These are phyloP conservation scores for Atrichornis clamosus DNA, from an alignment of 2,113 vertebrate species.

Conservation along the genomic window DNA sequence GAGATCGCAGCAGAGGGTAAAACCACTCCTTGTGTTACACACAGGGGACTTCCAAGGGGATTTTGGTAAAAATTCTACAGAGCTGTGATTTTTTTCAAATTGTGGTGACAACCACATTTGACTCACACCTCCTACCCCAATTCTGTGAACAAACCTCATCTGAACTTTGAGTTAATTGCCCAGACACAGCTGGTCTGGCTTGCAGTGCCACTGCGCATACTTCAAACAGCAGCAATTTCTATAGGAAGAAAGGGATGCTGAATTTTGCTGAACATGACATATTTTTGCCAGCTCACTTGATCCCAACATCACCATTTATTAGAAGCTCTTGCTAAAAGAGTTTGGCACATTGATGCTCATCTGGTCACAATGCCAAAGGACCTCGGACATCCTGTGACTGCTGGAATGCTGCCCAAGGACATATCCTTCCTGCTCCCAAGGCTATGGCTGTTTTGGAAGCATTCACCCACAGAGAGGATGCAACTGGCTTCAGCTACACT, in stretches of 20 bases:
- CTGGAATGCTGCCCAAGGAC: neutral
- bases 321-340: neutral
- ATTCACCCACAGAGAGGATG: neutral
- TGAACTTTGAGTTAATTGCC: neutral
- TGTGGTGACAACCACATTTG: neutral
- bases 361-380: neutral
- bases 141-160: slow-evolving; percentile 9
- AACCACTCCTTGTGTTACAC: neutral
- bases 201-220: neutral
- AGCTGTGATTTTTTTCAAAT: neutral
- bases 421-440: neutral
- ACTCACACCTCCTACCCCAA: neutral
- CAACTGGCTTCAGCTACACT: neutral
- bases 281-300: neutral
- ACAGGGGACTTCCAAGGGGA: neutral
- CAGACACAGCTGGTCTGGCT: slow-evolving; percentile 38
- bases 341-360: neutral
- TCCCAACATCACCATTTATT: neutral
- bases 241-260: neutral
- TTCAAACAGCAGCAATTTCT: neutral
- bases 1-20: neutral
- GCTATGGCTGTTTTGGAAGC: neutral
- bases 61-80: neutral
- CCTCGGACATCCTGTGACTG: neutral
- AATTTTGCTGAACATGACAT: neutral